phyloP scores from a whole-genome alignment of 2,113 vertebrate species.

The Ictidomys tridecemlineatus region DNA sequence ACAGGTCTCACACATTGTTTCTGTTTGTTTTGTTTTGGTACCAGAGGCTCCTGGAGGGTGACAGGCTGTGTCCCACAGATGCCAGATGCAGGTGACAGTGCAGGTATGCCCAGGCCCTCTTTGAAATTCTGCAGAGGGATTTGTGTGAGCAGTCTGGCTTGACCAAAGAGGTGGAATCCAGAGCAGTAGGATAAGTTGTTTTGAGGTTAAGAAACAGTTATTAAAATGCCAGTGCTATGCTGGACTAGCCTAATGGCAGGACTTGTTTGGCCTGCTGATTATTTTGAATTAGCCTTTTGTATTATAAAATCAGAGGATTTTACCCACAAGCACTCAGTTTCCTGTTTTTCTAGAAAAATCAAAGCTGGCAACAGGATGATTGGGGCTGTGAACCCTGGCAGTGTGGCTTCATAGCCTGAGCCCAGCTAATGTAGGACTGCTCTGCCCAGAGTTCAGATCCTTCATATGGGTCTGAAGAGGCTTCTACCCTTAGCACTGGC shows the following conservation, averaged over 20 bases:
- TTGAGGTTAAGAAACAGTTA: not conserved
- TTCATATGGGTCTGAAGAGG: not conserved
- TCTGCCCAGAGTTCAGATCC: not conserved
- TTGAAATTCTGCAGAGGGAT: not conserved
- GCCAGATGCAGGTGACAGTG: rapidly evolving
- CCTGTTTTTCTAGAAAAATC: conserved; percentile 25
- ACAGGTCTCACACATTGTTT: too few species aligned
- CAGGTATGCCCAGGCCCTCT: not conserved
- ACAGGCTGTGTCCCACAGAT: not conserved
- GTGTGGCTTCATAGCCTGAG: not conserved
- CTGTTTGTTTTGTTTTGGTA: too few species aligned
- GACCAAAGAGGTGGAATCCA: rapidly evolving
- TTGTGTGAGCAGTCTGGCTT: rapidly evolving
- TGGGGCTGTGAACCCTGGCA: not conserved
- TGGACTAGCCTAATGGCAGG: not conserved
- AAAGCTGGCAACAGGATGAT: not conserved
- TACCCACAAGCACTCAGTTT: not conserved
- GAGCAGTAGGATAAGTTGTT: not conserved
- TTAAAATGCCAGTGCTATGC: not conserved
- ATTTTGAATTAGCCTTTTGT: not conserved
- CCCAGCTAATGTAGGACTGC: not conserved
- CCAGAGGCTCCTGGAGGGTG: not conserved
- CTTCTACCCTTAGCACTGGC: not conserved
- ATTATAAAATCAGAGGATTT: not conserved
- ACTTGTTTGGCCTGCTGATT: not conserved